Percentiles rank a stretch among this genome's conserved stretches.
phyloP scores from a whole-genome alignment of 2,888 invertebrate species.

The Xiphydria camelus region DNA sequence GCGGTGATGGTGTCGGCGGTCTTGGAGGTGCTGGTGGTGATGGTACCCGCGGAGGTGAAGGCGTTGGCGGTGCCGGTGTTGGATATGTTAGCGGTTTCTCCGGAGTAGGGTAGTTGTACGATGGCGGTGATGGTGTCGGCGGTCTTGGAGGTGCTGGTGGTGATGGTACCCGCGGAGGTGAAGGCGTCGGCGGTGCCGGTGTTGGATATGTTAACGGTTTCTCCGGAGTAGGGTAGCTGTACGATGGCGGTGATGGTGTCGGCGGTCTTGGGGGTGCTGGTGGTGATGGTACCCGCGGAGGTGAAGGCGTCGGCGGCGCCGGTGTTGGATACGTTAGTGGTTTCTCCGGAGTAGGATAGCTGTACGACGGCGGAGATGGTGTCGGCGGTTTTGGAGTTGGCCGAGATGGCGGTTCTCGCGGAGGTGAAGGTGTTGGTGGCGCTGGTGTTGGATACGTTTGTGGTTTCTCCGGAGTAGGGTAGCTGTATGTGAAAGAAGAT shows the following conservation, averaged over 20 bases:
- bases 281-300: not conserved
- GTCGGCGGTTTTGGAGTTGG: constrained; percentile 8
- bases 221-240: constrained; percentile 36
- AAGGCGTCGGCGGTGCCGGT: constrained; percentile 17
- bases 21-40: constrained; percentile 12
- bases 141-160: constrained; percentile 8
- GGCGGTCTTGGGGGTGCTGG: constrained; percentile 9
- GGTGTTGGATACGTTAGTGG: constrained; percentile 16
- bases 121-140: constrained; percentile 8
- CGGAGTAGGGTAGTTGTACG: constrained; percentile 15
- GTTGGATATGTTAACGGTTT: constrained; percentile 28
- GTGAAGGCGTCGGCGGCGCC: not conserved
- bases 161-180: constrained; percentile 19
- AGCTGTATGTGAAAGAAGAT: too few species aligned
- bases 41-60: not conserved
- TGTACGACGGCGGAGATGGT: constrained; percentile 1
- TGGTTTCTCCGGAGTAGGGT: constrained; percentile 15
- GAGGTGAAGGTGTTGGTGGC: constrained; percentile 8
- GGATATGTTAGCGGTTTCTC: constrained; percentile 14
- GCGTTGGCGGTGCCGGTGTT: constrained; percentile 4
- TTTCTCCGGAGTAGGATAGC: constrained; percentile 1
- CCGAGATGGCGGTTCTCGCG: not conserved
- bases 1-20: constrained; percentile 1
- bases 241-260: constrained; percentile 27
- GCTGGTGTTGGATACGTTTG: constrained; percentile 12